Base-by-base conservation (phyloP, 2,888 invertebrate genomes). In the Callosobruchus maculatus region DNA sequence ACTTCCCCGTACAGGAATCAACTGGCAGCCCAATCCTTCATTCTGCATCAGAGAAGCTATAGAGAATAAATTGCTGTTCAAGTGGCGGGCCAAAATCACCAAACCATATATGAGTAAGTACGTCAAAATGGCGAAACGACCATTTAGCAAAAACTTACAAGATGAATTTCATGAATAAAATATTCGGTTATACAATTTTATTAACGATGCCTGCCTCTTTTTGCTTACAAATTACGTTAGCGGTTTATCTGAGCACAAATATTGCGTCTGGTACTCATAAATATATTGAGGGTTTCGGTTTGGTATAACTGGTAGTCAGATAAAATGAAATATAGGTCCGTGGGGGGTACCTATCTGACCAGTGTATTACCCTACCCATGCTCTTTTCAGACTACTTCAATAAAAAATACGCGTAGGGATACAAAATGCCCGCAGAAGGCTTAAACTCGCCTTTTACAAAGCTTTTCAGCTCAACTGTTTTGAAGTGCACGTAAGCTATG, bases 111-210 rank as follows among this genome's bases (percentile, higher is more conserved):
- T 73, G 21, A 70, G 70, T 70, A 21, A 30, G 9, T 71, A 70
- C 68, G 71, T 26, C 3, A 68, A 22, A 67, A 5, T 73, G 68
- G 70, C 21, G 21, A 20, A 26, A 74, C 73, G n/a, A 66, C 21
- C 21, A 67, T 49, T 49, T 67, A 68, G 21, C 69, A 31, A 72
- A 71, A 70, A 68, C 68, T 21, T 68, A 68, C 20, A 68, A 20
- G 69, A 30, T 26, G 72, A 71, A 71, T 73, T 72, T 74, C 74
- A 76, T 76, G 75, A 76, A 76, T 76, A 76, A 74, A 7, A 76
- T 72, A 71, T 76, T 70, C 69, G 71, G 73, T 76, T 76, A 73
- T 74, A 74, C 74, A 76, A 76, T 76, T 73, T 71, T 73, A 76
- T 76, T 74, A 76, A 76, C 66, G 75, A 73, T 68, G 71, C 72